A percentile compares a stretch with the other conserved stretches of the same genome.
These are phyloP conservation scores for Clarias pachynema DNA, from an alignment of 2,797 vertebrate species.

Conservation along the genomic window DNA sequence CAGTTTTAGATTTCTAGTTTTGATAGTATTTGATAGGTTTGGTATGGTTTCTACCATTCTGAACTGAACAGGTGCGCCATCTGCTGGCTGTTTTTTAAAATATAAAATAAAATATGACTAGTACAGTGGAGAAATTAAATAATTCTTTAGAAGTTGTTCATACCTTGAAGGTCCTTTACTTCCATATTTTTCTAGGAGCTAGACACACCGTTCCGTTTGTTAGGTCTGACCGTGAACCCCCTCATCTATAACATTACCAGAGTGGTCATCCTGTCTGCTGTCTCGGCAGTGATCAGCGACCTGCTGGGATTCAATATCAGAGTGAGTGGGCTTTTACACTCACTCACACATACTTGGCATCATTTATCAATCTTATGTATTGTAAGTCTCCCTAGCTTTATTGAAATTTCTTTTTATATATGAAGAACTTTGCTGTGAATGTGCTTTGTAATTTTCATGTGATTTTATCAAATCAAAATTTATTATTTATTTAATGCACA, in stretches of 20 bases:
- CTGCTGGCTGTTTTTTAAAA: background rate
- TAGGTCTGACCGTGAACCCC: conserved; percentile 95
- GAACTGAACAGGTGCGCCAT: background rate
- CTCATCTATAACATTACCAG: conserved; percentile 96
- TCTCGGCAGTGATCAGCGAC: conserved; percentile 96
- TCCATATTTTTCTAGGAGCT: conserved; percentile 79
- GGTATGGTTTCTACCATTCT: too few relatives aligned
- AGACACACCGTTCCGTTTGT: conserved; percentile 92
- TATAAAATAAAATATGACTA: background rate
- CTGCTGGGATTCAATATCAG: conserved; percentile 97
- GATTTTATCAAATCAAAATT: too few relatives aligned
- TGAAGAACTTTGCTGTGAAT: too few relatives aligned
- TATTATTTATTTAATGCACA: background rate
- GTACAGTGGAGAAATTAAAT: background rate
- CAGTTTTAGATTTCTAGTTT: background rate
- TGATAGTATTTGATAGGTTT: background rate
- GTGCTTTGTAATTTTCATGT: too few relatives aligned
- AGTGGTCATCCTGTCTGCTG: conserved; percentile 94
- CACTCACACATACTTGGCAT: background rate
- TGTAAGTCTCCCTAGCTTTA: too few relatives aligned
- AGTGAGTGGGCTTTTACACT: conserved; percentile 71
- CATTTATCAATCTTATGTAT: background rate
- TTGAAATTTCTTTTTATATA: too few relatives aligned
- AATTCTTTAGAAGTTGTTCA: background rate
- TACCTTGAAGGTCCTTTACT: background rate